Base-by-base conservation (phyloP, 2,113 vertebrate species). In the Ciconia boyciana region DNA sequence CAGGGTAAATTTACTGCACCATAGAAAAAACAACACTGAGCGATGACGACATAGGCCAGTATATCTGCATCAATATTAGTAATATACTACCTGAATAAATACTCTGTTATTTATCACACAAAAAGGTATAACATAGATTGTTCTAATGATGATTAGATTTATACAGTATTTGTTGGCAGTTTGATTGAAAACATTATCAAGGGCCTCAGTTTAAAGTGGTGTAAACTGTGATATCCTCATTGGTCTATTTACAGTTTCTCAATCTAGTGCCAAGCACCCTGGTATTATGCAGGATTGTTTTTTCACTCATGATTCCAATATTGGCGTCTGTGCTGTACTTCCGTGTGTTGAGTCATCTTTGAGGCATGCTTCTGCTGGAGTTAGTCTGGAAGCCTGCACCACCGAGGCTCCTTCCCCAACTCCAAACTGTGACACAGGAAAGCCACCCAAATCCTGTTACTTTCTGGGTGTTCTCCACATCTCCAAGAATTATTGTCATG, bases 31-130 rank as follows among this genome's bases (percentile, higher is more conserved):
- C 7, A 61, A 28, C 7, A 44, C 2, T 81, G 25, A 5, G 8
- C 3, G 21, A 31, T 2, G 5, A n/a, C 1, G 2, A 15, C 15
- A 8, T 7, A 28, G 29, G 26, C 24, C 51, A 83, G 34, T 22
- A 9, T 13, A 49, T 11, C 16, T 85, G 28, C 52, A 83, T 13
- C 26, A 28, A 11, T 20, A 58, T 32, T 46, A 46, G 17, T 24
- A 49, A 86, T 4, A n/a, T 2, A 25, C 6, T 39, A 68, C 36
- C 49, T 91, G 34, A 89, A 64, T 17, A 85, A 58, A 41, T 25
- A 54, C 5, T 26, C 62, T 41, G 29, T 24, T 14, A 39, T 43
- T 77, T 81, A 39, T 55, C 48, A 70, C 13, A 43, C 3, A 2
- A 34, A 68, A 80, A 70, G 8, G 9, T 29, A 2, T 26, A 66